Percentiles rank a stretch among this genome's conserved stretches.
Conservation (phyloP, 2,113 vertebrate species). For the Eulacestoma nigropectus region DNA sequence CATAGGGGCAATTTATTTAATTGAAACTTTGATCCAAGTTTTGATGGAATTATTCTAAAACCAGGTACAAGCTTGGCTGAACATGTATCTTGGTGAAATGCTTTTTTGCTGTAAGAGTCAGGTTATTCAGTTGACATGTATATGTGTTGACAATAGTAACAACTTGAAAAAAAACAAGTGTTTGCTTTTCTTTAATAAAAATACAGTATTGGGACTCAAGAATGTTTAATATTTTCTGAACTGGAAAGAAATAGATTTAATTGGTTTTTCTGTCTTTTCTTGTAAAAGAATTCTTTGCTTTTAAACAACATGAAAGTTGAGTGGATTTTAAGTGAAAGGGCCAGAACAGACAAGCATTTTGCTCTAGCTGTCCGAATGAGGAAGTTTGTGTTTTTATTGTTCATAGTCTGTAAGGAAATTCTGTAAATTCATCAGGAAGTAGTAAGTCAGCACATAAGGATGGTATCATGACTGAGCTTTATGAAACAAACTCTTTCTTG, state of each 20-base stretch:
- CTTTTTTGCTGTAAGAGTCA: not conserved
- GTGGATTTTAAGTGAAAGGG: not conserved
- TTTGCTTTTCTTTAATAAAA: not conserved
- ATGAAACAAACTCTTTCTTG: not conserved
- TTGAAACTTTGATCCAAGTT: not conserved
- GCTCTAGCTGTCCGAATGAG: not conserved
- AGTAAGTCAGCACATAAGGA: not conserved
- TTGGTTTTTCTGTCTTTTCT: not conserved
- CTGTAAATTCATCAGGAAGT: not conserved
- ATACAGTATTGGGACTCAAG: not conserved
- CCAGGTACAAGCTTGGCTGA: not conserved
- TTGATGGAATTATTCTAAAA: not conserved
- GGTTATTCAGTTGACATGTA: not conserved
- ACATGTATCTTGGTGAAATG: not conserved
- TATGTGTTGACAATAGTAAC: not conserved
- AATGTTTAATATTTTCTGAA: not conserved
- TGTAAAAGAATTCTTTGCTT: not conserved
- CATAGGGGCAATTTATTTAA: not conserved
- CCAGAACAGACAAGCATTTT: not conserved
- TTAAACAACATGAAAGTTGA: not conserved
- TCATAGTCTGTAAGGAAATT: not conserved
- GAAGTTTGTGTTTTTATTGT: not conserved
- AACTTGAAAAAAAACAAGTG: not conserved
- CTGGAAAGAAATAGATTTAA: not conserved
- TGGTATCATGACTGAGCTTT: not conserved